These are phyloP conservation scores for Lasius platythorax DNA, from an alignment of 2,888 invertebrate species.

Conservation along the genomic window DNA sequence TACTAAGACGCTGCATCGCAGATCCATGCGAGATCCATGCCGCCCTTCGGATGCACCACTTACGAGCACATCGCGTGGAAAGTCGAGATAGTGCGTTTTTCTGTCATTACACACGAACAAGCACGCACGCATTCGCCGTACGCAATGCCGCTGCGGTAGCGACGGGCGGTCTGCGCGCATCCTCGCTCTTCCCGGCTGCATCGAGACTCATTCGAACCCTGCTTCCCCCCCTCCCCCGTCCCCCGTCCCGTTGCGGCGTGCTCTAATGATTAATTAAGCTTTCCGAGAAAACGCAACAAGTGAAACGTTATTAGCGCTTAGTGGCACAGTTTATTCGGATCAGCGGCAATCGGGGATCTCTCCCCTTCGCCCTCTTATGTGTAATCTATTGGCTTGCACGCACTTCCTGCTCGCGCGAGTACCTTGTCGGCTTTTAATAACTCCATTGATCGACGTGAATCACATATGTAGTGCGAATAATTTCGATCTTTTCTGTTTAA, in stretches of 20 bases:
- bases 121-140: conserved; percentile 42
- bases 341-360: conserved; percentile 52
- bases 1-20: conserved; percentile 50
- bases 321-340: conserved; percentile 80
- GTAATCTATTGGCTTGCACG: conserved; percentile 15
- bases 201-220: background rate
- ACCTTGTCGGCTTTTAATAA: conserved; percentile 21
- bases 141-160: conserved; percentile 39
- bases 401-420: conserved; percentile 27
- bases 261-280: conserved; percentile 83
- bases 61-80: conserved; percentile 57
- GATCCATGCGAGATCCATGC: conserved; percentile 24
- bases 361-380: conserved; percentile 21
- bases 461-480: background rate
- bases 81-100: conserved; percentile 55
- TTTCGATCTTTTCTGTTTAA: background rate
- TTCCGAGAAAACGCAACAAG: conserved; percentile 83
- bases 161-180: conserved; percentile 58
- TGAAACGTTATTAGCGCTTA: conserved; percentile 82
- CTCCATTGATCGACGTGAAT: background rate
- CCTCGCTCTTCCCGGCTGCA: conserved; percentile 5
- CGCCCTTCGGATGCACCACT: conserved; percentile 43
- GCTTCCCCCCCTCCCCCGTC: background rate
- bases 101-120: conserved; percentile 34
- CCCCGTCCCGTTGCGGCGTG: conserved; percentile 18